Base-by-base conservation (phyloP, 2,888 invertebrate genomes). In the Bibio marci region DNA sequence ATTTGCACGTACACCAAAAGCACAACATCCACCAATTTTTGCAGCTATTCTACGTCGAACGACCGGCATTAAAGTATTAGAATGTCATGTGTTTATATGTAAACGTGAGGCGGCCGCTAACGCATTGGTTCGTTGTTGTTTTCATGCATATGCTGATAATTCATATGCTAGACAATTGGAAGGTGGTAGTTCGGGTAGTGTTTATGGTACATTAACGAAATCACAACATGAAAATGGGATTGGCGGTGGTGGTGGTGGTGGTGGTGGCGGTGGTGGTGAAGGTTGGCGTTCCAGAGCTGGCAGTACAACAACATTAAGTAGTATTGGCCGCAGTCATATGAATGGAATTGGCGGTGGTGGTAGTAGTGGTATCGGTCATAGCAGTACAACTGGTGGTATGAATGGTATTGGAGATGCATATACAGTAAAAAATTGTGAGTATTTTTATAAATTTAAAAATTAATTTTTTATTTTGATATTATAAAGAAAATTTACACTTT, bases 1-100 rank as follows among this genome's bases (percentile, higher is more conserved):
- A 35, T 92, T 94, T 62, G 91, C 92, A 8, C 75, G 90, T 41
- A 78, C 90, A 47, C 88, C 91, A 17, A 85, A 90, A 48, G 80
- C 87, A 40, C 78, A 83, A 47, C 95, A 98, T 60, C 95, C 95
- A 41, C 94, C 97, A 22, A 71, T 98, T 44, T 91, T 98, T 62
- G 94, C 95, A 31, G 94, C 94, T 50, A 95, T 98, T 45, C 67
- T 98, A 50, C 74, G 97, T 36, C 74, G 97, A 47, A 95, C 94
- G 35, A 83, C 86, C 37, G 97, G 97, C 39, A 94, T 97, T 50
- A 95, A 95, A 64, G 94, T 94, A 41, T 71, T 98, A 45, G 98
- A 98, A 66, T 97, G 97, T 66, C 97, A 98, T 66, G 92, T 94
- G 46, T 97, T 98, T 64, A 90, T 98, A 54, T 92, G 94, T 64